Conservation (phyloP, 1,140 invertebrate genomes). For the Bombus polaris region DNA sequence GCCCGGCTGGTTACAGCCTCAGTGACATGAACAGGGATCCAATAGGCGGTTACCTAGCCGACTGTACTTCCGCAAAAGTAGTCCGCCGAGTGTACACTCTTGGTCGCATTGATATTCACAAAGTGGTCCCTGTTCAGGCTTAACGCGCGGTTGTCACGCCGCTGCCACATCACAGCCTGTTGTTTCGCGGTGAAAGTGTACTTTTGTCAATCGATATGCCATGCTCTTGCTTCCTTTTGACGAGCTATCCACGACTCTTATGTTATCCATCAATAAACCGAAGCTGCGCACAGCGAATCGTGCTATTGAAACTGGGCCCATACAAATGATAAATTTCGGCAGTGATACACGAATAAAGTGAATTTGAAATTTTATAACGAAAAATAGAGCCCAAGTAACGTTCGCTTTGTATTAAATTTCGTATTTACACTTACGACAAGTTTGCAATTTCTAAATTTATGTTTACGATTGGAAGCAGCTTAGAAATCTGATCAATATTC, state of each 20-base stretch:
- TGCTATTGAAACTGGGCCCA: neutral
- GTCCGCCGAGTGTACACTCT: constrained; percentile 55
- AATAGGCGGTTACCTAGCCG: constrained; percentile 66
- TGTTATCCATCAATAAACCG: neutral
- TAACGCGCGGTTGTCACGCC: constrained; percentile 25
- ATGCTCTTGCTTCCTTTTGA: neutral
- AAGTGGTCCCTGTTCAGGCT: constrained; percentile 61
- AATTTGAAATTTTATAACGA: neutral
- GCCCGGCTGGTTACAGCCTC: constrained; percentile 51
- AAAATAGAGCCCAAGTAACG: neutral
- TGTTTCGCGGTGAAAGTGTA: constrained; percentile 31
- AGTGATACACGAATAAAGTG: too few species aligned
- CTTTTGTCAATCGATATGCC: constrained; percentile 18
- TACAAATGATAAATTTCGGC: neutral
- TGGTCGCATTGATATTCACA: constrained; percentile 78
- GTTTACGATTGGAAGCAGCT: neutral
- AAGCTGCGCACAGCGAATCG: neutral
- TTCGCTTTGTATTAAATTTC: neutral
- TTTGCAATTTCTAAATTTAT: neutral
- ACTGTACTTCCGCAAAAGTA: constrained; percentile 58
- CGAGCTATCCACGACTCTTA: neutral
- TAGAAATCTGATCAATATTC: constrained; percentile 10
- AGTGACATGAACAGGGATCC: constrained; percentile 56
- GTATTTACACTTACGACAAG: neutral
- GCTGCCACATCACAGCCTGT: neutral